Evolutionary conservation across 2,888 invertebrate species (phyloP), one percentile per base, ranked within the genome.

Genomic region (Bruchidius siliquastri): DNA sequence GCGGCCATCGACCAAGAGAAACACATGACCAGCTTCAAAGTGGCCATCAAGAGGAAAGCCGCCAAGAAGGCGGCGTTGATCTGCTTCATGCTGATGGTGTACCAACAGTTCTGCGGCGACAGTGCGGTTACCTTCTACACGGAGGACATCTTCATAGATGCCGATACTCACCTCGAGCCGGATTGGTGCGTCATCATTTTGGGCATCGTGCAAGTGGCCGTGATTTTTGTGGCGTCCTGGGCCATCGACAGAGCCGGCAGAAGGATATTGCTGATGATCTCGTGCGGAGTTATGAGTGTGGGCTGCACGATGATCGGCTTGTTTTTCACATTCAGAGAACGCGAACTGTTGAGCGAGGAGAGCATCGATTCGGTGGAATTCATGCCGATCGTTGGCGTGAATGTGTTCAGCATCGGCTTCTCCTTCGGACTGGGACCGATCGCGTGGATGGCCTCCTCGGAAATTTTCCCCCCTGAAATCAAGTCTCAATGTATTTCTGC

Each of bases 351-450:
- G 75, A 0, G 87, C 85, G 22, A 85, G 0, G 80, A 84, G 0
- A 86, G 89, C 20, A 87, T 92, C 0, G 81, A 84, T 0, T 82
- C 86, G 18, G 88, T 94, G 18, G 89, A 90, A 0, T 95, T 94
- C 92, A 83, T 96, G 72, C 96, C 96, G 0, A 85, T 96, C 4
- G 78, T 91, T 0, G 90, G 92, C 21, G 85, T 96, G n/a, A 92
- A 93, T 21, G 76, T 93, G 0, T 96, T 94, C 85, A 92, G 96
- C 21, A 86, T 94, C 22, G 90, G 93, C 22, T 96, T 96, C 87
- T 94, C 94, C 0, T 82, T 95, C 66, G 96, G 96, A 70, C 93
- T 92, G 80, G 96, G 96, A 0, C 96, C 96, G 0, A 94, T 96
- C 70, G 96, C 96, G 0, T 95, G 94, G 94, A 89, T 96, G 89